These are phyloP conservation scores for Phyllotreta cruciferae DNA, from an alignment of 2,888 invertebrate species.

Conservation along the genomic window DNA sequence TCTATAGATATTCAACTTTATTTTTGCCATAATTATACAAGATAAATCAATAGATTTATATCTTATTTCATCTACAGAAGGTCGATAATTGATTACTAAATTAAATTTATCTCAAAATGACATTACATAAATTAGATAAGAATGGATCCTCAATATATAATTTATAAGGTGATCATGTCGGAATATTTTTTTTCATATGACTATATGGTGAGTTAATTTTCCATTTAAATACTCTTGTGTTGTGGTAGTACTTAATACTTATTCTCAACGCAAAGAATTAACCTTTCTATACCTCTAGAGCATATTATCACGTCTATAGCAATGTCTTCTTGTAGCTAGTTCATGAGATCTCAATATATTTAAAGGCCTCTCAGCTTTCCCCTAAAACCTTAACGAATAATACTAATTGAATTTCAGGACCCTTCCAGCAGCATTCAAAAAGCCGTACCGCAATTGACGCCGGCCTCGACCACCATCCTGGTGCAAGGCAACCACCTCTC, in stretches of 20 bases:
- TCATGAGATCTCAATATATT: too few relatives aligned
- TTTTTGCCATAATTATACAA: too few relatives aligned
- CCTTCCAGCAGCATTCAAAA: slow-evolving; percentile 59
- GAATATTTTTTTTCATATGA: slow-evolving; percentile 18
- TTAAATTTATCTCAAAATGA: slow-evolving; percentile 25
- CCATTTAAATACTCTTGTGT: neutral
- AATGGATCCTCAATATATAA: slow-evolving; percentile 17
- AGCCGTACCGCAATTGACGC: slow-evolving; percentile 62
- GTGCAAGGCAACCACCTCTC: slow-evolving; percentile 61
- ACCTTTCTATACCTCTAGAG: neutral
- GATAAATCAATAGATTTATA: neutral
- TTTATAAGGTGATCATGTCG: slow-evolving; percentile 21
- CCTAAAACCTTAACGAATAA: neutral
- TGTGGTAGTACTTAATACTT: neutral
- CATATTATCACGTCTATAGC: neutral
- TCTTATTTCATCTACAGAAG: slow-evolving; percentile 11
- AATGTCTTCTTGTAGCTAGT: too few relatives aligned
- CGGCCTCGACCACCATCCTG: slow-evolving; percentile 58
- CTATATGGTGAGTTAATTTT: slow-evolving; percentile 15
- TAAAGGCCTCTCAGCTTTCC: too few relatives aligned
- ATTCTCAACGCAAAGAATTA: too few relatives aligned
- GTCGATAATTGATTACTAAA: slow-evolving; percentile 16
- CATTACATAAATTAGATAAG: slow-evolving; percentile 27
- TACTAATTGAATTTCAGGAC: slow-evolving; percentile 42
- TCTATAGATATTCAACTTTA: too few relatives aligned